Base-by-base conservation (phyloP, 2,113 vertebrate genomes). In the Amphiprion percula region DNA sequence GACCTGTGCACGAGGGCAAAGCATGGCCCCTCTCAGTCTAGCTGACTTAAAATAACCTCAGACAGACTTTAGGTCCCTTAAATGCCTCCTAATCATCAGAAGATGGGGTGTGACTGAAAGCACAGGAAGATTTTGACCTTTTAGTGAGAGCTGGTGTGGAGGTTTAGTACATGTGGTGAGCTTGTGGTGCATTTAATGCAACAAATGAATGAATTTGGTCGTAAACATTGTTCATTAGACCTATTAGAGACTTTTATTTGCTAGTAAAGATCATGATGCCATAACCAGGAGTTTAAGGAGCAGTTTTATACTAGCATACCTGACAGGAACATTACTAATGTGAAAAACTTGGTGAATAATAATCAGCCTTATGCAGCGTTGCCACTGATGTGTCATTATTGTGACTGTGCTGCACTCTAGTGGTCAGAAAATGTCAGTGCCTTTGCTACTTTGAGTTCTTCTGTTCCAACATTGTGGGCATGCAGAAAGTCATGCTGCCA, bases 321-420 rank as follows among this genome's bases (percentile, higher is more conserved):
- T 44, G 3, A 28, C 23, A 55, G 24, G 14, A 26, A 14, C 17
- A 3, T 21, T 53, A 23, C 11, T 23, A n/a, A 41, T n/a, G 44
- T 28, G 10, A 28, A 61, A 46, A 68, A 44, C 26, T 62, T 17
- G 2, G 37, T 59, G 21, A 14, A 37, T 44, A 63, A 44, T 24
- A 16, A 30, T 6, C 47, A 49, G 47, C 4, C 7, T 37, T 37
- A 10, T 37, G 33, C 9, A 37, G 33, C 1, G 33, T 37, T 37
- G 1, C 1, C 15, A 46, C 4, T 8, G 11, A 3, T 1, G 19
- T 41, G 11, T 50, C 64, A 65, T 75, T 55, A 1, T 10, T 79
- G 23, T 12, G 62, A 60, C 62, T 23, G 21, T 68, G 56, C 75
- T 67, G 70, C 66, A 0, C 78, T 85, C 90, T 86, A 68, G 76